Conservation (phyloP, 2,888 invertebrate species). For the Incurvaria masculella region DNA sequence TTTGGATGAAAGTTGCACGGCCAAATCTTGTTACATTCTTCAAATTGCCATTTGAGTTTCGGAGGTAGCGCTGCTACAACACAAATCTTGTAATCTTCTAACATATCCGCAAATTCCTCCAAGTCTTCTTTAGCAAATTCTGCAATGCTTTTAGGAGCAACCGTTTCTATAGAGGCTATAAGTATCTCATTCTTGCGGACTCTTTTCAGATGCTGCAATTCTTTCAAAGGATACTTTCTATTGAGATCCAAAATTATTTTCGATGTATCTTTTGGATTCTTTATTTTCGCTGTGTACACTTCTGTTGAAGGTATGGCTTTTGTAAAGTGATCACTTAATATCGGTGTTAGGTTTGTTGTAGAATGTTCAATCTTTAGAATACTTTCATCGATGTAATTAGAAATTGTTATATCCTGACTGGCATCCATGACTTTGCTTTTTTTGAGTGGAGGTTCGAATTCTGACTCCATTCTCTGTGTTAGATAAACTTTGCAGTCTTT, state of each 20-base stretch:
- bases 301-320: constrained; percentile 47
- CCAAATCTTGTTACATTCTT: constrained; percentile 63
- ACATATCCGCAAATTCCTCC: constrained; percentile 42
- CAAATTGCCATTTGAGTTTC: constrained; percentile 64
- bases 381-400: constrained; percentile 22
- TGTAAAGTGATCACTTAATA: constrained; percentile 54
- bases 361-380: constrained; percentile 24
- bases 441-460: background rate
- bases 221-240: constrained; percentile 55
- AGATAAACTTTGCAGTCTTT: background rate
- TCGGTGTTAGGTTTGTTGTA: constrained; percentile 35
- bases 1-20: constrained; percentile 84
- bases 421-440: background rate
- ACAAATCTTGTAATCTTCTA: constrained; percentile 51
- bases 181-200: constrained; percentile 61
- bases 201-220: constrained; percentile 70
- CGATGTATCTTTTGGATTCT: constrained; percentile 60
- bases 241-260: constrained; percentile 58
- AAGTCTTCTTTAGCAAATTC: constrained; percentile 34
- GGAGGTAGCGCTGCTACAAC: constrained; percentile 62
- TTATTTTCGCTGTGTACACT: constrained; percentile 60
- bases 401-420: background rate
- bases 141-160: constrained; percentile 30
- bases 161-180: constrained; percentile 35
- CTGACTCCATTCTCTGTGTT: background rate